A percentile compares a stretch with the other conserved stretches of the same genome.
Conservation (phyloP, 1,140 invertebrate species). For the Pseudomyrmex flavicornis region DNA sequence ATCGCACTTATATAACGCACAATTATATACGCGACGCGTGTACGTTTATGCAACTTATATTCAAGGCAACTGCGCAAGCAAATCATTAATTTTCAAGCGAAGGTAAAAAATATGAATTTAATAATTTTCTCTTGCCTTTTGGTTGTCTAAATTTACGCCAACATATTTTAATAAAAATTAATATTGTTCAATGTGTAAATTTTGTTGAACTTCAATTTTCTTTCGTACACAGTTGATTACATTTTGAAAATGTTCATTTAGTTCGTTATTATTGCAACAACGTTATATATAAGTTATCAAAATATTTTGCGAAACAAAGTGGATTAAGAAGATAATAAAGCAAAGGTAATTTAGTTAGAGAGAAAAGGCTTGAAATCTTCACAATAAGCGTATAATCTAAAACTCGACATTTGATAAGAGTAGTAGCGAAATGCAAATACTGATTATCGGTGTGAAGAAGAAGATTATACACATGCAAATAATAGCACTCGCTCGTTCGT, state of each 20-base stretch:
- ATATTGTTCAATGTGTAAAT: neutral
- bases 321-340: conserved; percentile 41
- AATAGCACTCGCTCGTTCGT: neutral
- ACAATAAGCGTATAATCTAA: neutral
- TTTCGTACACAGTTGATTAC: neutral
- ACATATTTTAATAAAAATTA: neutral
- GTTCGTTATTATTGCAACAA: neutral
- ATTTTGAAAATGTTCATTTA: conserved; percentile 2
- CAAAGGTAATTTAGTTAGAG: neutral
- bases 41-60: conserved; percentile 30
- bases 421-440: conserved; percentile 41
- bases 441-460: conserved; percentile 39
- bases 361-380: neutral
- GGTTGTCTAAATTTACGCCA: neutral
- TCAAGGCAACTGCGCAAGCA: conserved; percentile 11
- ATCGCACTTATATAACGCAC: conserved; percentile 13
- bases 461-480: conserved; percentile 21
- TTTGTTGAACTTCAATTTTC: neutral
- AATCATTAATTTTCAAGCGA: conserved; percentile 25
- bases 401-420: conserved; percentile 43
- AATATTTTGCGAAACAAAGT: conserved; percentile 4
- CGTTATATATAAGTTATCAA: neutral
- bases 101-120: conserved; percentile 2
- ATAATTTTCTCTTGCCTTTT: neutral
- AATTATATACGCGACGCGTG: neutral